These are phyloP conservation scores for Petromus typicus DNA, from an alignment of 2,113 vertebrate species.

Conservation along the genomic window DNA sequence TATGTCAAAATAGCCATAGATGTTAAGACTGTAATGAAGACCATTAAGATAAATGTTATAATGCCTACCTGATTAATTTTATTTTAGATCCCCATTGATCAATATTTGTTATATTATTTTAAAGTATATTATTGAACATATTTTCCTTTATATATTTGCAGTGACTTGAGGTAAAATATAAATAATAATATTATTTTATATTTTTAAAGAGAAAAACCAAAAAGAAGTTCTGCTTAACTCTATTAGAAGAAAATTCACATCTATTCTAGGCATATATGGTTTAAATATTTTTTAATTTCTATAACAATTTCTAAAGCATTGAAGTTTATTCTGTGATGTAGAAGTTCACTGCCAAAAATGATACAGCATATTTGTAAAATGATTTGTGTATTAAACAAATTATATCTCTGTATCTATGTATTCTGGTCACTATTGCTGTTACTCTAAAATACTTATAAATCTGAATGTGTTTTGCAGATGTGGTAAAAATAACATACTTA, in stretches of 20 bases:
- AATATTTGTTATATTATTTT: not conserved
- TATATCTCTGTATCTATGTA: not conserved
- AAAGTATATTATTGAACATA: not conserved
- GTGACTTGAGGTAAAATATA: not conserved
- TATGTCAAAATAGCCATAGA: not conserved
- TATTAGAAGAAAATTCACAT: not conserved
- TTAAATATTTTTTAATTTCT: slow-evolving; percentile 6
- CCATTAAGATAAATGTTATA: not conserved
- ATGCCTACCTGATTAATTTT: not conserved
- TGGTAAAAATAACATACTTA: not conserved
- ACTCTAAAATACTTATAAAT: not conserved
- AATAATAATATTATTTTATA: not conserved
- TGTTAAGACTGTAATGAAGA: not conserved
- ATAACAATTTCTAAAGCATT: not conserved
- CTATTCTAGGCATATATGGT: not conserved
- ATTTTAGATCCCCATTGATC: not conserved
- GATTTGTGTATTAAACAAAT: not conserved
- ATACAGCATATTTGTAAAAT: not conserved
- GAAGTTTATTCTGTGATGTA: not conserved
- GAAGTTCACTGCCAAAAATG: not conserved
- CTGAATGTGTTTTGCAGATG: not conserved
- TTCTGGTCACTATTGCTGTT: not conserved
- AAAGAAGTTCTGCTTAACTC: not conserved
- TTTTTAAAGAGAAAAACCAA: not conserved
- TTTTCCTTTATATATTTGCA: not conserved